Percentiles rank a stretch among this genome's conserved stretches.
phyloP scores from a whole-genome alignment of 2,888 invertebrate genomes.

The Latrodectus elegans region DNA sequence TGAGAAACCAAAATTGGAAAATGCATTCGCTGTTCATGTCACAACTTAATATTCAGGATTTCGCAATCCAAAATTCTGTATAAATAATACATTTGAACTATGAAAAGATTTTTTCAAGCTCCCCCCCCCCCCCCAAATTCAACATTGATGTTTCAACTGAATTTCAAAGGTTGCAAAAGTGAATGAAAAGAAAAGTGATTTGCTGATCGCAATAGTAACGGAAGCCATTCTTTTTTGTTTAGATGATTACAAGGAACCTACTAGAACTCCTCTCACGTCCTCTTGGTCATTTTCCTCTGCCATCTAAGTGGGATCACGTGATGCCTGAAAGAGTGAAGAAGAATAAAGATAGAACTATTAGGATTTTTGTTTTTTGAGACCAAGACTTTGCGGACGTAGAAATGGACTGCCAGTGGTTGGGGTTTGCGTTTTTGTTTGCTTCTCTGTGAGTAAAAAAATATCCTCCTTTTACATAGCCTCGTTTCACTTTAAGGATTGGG shows the following conservation, averaged over 20 bases:
- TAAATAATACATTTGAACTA: too few relatives aligned
- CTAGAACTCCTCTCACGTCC: constrained; percentile 17
- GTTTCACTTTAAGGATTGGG: constrained; percentile 16
- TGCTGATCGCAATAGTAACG: not conserved
- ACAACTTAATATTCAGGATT: too few relatives aligned
- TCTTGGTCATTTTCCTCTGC: constrained; percentile 29
- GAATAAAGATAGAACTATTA: constrained; percentile 21
- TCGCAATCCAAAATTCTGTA: too few relatives aligned
- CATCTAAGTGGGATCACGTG: constrained; percentile 52
- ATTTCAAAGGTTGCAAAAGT: not conserved
- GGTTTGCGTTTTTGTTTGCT: constrained; percentile 2
- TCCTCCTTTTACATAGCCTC: not conserved
- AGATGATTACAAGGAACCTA: not conserved
- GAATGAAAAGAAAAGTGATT: not conserved
- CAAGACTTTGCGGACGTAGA: not conserved
- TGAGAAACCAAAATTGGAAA: too few relatives aligned
- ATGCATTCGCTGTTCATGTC: too few relatives aligned
- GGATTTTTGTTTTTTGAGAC: not conserved
- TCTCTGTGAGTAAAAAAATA: not conserved
- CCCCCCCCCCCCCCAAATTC: too few relatives aligned
- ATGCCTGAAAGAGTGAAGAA: constrained; percentile 17
- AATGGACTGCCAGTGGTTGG: not conserved
- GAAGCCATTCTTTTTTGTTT: not conserved
- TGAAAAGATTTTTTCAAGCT: too few relatives aligned
- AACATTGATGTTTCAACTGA: not conserved